These are phyloP conservation scores for Drosophila mojavensis DNA, from an alignment of 1,140 invertebrate genomes.

Conservation along the genomic window DNA sequence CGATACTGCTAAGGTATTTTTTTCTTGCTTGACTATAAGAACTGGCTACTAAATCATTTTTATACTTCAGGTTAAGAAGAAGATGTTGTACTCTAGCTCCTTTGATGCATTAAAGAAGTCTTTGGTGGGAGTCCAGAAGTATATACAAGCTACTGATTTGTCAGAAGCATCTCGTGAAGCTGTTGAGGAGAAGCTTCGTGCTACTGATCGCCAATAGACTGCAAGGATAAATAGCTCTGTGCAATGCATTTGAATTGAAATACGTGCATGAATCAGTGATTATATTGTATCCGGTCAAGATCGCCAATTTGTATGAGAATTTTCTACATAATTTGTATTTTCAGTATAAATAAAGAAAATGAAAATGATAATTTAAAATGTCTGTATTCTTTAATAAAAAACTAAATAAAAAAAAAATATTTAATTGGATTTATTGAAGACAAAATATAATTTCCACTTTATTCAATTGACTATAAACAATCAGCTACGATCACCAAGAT, in stretches of 20 bases:
- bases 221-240: conserved; percentile 52
- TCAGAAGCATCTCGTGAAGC: conserved; percentile 95
- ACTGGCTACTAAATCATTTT: neutral
- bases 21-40: neutral
- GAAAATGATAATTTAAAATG: conserved; percentile 42
- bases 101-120: conserved; percentile 98
- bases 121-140: conserved; percentile 97
- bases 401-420: neutral
- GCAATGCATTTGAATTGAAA: conserved; percentile 74
- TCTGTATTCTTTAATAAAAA: neutral
- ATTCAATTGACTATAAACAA: no score
- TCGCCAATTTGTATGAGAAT: conserved; percentile 80
- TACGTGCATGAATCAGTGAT: conserved; percentile 70
- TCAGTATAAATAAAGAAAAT: conserved; percentile 82
- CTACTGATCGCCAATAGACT: conserved; percentile 94
- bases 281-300: conserved; percentile 68
- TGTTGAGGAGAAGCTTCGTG: conserved; percentile 95
- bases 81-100: conserved; percentile 99
- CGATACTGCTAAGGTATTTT: conserved; percentile 92
- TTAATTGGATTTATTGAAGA: no score
- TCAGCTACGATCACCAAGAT: no score
- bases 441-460: no score
- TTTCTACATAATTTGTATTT: conserved; percentile 83
- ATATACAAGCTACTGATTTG: conserved; percentile 97
- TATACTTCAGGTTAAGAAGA: conserved; percentile 92